Conservation (phyloP, 2,888 invertebrate genomes). For the Serrognathus titanus region DNA sequence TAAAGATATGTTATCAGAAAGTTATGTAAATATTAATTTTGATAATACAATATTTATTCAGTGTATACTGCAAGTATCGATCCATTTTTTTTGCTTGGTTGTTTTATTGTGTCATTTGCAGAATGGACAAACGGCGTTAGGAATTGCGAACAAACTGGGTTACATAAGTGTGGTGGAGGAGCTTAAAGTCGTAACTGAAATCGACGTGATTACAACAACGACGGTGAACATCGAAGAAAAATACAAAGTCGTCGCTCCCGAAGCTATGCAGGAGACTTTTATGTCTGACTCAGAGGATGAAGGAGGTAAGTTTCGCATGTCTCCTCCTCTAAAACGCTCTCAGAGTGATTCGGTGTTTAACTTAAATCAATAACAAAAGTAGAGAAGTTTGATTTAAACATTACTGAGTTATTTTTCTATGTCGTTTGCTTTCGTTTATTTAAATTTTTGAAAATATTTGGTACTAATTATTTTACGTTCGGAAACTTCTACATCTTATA, state of each 20-base stretch:
- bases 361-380: too few relatives aligned
- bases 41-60: too few relatives aligned
- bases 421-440: constrained; percentile 14
- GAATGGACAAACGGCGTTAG: constrained; percentile 95
- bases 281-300: constrained; percentile 99
- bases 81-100: too few relatives aligned
- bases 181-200: constrained; percentile 83
- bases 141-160: constrained; percentile 93
- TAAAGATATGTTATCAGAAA: constrained; percentile 1
- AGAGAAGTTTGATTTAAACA: constrained; percentile 5
- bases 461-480: constrained; percentile 1
- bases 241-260: constrained; percentile 95
- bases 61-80: too few relatives aligned
- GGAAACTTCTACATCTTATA: too few relatives aligned
- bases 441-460: constrained; percentile 10
- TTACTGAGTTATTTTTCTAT: constrained; percentile 5
- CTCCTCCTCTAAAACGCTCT: too few relatives aligned
- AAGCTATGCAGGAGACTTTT: constrained; percentile 98
- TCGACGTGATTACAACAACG: constrained; percentile 59
- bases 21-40: not conserved
- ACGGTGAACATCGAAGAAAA: constrained; percentile 78
- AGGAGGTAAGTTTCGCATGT: constrained; percentile 67
- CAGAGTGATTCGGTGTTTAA: constrained; percentile 5
- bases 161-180: constrained; percentile 99
- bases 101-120: constrained; percentile 54